These are phyloP conservation scores for Zootermopsis nevadensis DNA, from an alignment of 2,888 invertebrate species.

Conservation along the genomic window DNA sequence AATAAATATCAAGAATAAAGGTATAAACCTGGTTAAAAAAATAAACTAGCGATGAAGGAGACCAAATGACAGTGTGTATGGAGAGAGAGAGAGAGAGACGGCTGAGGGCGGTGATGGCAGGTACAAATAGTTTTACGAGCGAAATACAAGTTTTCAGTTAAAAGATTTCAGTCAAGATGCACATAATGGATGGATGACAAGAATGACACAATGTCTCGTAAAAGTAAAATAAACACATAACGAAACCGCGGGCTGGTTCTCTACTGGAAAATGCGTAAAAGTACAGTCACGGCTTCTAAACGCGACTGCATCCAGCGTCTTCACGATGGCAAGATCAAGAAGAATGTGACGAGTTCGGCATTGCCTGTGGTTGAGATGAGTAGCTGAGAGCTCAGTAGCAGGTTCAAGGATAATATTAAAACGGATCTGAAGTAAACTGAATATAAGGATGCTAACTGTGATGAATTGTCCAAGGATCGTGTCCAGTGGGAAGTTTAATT, in stretches of 20 bases:
- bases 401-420: too few relatives aligned
- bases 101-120: conserved; percentile 6
- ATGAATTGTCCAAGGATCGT: too few relatives aligned
- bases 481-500: too few relatives aligned
- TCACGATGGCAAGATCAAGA: too few relatives aligned
- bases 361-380: too few relatives aligned
- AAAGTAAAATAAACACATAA: conserved; percentile 28
- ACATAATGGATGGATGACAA: conserved; percentile 45
- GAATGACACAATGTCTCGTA: conserved; percentile 37
- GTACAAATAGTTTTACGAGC: conserved; percentile 47
- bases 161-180: conserved; percentile 41
- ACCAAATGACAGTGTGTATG: not conserved
- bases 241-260: not conserved
- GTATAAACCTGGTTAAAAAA: not conserved
- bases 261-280: not conserved
- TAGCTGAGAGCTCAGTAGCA: too few relatives aligned
- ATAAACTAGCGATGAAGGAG: not conserved
- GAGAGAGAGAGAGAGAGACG: not conserved
- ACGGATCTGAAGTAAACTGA: too few relatives aligned
- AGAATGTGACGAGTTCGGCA: too few relatives aligned
- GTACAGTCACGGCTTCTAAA: conserved; percentile 1
- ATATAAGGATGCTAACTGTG: too few relatives aligned
- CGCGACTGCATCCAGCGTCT: too few relatives aligned
- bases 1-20: not conserved
- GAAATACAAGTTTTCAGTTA: conserved; percentile 37